These are phyloP conservation scores for Neodiprion lecontei DNA, from an alignment of 1,140 invertebrate species.

Conservation along the genomic window DNA sequence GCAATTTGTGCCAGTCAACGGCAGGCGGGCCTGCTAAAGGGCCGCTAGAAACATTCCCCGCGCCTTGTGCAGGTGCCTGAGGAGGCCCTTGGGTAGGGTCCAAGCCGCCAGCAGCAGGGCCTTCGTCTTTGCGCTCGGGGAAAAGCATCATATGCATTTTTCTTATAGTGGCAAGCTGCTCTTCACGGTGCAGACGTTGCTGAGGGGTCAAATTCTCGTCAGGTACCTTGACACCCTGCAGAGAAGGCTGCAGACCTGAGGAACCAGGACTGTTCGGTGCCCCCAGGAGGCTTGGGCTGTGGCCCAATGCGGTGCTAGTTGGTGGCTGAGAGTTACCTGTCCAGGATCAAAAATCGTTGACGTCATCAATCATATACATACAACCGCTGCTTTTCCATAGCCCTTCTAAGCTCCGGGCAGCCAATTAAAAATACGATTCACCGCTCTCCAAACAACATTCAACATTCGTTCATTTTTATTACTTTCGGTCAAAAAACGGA, in stretches of 20 bases:
- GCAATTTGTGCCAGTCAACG: slow-evolving; percentile 89
- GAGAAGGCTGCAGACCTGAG: slow-evolving; percentile 65
- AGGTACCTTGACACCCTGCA: slow-evolving; percentile 87
- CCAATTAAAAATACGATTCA: too few species aligned
- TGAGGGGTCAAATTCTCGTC: slow-evolving; percentile 97
- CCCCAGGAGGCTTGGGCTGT: slow-evolving; percentile 58
- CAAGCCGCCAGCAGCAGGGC: slow-evolving; percentile 39
- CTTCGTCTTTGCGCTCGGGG: slow-evolving; percentile 73
- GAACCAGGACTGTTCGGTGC: slow-evolving; percentile 62
- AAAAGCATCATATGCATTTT: slow-evolving; percentile 94
- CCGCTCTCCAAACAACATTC: too few species aligned
- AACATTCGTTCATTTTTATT: too few species aligned
- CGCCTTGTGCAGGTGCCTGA: slow-evolving; percentile 43
- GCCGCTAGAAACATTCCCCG: slow-evolving; percentile 54
- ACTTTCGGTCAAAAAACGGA: too few species aligned
- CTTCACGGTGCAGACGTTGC: slow-evolving; percentile 91
- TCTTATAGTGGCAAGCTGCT: slow-evolving; percentile 87
- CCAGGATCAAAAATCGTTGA: background rate
- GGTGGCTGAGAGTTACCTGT: slow-evolving; percentile 52
- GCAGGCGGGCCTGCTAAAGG: slow-evolving; percentile 62
- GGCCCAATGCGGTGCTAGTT: slow-evolving; percentile 53
- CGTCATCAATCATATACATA: background rate
- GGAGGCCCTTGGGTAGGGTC: slow-evolving; percentile 56
- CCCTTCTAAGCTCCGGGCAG: too few species aligned
- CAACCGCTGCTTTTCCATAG: too few species aligned